Evolutionary conservation across 2,888 invertebrate species (phyloP).

Genomic region (Exephanes ischioxanthus): DNA sequence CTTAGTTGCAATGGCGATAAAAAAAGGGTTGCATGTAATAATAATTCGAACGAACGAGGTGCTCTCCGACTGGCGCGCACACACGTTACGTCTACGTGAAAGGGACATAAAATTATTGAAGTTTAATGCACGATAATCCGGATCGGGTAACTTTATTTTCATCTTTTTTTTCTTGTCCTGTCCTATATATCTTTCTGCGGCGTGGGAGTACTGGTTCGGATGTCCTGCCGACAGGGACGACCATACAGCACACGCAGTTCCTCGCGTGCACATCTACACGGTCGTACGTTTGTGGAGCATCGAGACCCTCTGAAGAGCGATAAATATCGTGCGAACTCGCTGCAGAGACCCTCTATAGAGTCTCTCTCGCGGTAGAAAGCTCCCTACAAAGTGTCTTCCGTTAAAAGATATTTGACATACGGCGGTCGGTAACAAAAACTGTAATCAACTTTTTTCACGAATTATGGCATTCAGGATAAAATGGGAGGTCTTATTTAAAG

Average conservation of each 20-base stretch:
- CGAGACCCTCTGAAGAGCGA: conserved; percentile 9
- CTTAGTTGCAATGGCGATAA: conserved; percentile 64
- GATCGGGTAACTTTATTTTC: conserved; percentile 2
- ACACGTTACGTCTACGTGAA: conserved; percentile 7
- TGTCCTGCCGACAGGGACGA: neutral
- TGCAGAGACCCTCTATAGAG: neutral
- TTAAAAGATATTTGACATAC: too few relatives aligned
- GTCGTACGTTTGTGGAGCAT: neutral
- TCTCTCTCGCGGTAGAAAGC: neutral
- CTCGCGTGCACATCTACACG: conserved; percentile 11
- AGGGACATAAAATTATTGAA: conserved; percentile 68
- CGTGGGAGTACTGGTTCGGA: conserved; percentile 15
- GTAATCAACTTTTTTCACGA: too few relatives aligned
- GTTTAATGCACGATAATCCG: conserved; percentile 34
- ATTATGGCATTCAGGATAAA: too few relatives aligned
- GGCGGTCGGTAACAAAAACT: too few relatives aligned
- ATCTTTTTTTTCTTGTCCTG: neutral
- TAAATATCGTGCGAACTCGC: conserved; percentile 11
- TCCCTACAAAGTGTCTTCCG: too few relatives aligned
- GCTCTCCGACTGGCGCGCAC: conserved; percentile 2
- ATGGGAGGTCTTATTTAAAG: too few relatives aligned
- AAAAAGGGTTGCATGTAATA: conserved; percentile 16
- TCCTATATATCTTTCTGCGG: neutral
- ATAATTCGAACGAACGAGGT: conserved; percentile 49
- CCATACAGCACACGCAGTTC: neutral